Evolutionary conservation across 2,113 vertebrate species (phyloP), one percentile per base, ranked within the genome.

Genomic region (Micronisus gabar): DNA sequence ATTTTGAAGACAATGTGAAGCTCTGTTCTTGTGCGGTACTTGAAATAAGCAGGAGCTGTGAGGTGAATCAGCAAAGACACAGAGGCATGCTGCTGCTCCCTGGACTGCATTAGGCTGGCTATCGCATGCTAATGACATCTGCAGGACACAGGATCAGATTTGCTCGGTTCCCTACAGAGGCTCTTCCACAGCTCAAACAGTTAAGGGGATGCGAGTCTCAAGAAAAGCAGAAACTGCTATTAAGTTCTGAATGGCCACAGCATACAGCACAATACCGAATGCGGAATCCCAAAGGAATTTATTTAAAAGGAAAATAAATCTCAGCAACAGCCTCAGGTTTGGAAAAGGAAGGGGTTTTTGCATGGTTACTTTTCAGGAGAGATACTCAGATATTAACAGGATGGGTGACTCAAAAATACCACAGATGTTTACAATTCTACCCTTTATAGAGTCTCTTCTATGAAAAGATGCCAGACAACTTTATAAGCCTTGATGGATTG

Each of bases 391-490:
- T 86, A 83, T 29, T 62, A 66, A 89, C 32, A 70, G 17, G 52
- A 85, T 61, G 45, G 22, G 36, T 92, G 67, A 71, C 85, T 93
- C 67, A 88, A 87, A 92, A 88, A 94, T 61, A 68, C 50, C 67
- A 43, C 75, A 78, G 63, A 74, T 83, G 41, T 52, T 96, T 92
- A 88, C 63, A 88, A 21, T 90, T 90, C 82, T 63, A 74, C n/a
- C 27, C 27, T 71, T 83, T 43, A 83, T 8, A 89, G 20, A 83
- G 56, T 47, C 11, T 70, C 15, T 65, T 47, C 65, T 47, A 48
- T 45, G 72, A 93, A 80, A 92, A 74, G 34, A 84, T 34, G 52
- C 67, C 55, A 74, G 81, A 86, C 15, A 62, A 67, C 26, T 90
- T 93, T 7, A 38, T 50, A 62, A 73, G 14, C 40, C 30, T 86